These are phyloP conservation scores for Eulithis testata DNA, from an alignment of 2,888 invertebrate species.

Conservation along the genomic window DNA sequence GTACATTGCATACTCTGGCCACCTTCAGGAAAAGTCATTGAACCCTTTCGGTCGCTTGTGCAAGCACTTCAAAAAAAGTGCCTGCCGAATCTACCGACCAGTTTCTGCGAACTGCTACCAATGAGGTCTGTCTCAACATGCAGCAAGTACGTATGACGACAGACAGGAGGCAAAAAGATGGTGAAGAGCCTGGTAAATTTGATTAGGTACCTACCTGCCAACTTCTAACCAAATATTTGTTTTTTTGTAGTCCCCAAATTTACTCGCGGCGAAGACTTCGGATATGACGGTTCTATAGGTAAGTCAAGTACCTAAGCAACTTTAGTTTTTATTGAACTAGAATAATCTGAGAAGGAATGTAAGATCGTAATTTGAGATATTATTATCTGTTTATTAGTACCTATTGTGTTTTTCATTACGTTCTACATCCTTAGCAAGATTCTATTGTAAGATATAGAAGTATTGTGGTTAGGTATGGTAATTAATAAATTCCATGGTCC, in stretches of 20 bases:
- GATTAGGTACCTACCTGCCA: neutral
- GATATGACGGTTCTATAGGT: slow-evolving; percentile 85
- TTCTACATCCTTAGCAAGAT: slow-evolving; percentile 10
- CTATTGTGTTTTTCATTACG: slow-evolving; percentile 13
- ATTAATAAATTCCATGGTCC: slow-evolving; percentile 8
- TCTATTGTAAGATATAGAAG: slow-evolving; percentile 2
- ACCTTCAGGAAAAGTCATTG: slow-evolving; percentile 4
- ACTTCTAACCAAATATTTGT: neutral
- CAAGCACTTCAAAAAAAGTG: slow-evolving; percentile 10
- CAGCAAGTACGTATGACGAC: slow-evolving; percentile 16
- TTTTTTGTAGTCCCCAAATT: slow-evolving; percentile 65
- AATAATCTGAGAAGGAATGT: slow-evolving; percentile 5
- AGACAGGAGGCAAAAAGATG: slow-evolving; percentile 20
- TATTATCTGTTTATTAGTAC: slow-evolving; percentile 16
- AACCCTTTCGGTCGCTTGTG: slow-evolving; percentile 9
- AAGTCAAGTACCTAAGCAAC: slow-evolving; percentile 32
- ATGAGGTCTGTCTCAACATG: slow-evolving; percentile 6
- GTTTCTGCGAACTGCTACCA: neutral
- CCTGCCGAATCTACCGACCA: neutral
- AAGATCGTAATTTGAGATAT: slow-evolving; percentile 20
- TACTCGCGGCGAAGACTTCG: slow-evolving; percentile 80
- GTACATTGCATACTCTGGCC: neutral
- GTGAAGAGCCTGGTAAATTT: slow-evolving; percentile 2
- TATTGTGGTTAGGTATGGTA: slow-evolving; percentile 8
- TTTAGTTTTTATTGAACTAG: slow-evolving; percentile 15